These are phyloP conservation scores for Chrysopilus asiliformis DNA, from an alignment of 2,888 invertebrate species.

Conservation along the genomic window DNA sequence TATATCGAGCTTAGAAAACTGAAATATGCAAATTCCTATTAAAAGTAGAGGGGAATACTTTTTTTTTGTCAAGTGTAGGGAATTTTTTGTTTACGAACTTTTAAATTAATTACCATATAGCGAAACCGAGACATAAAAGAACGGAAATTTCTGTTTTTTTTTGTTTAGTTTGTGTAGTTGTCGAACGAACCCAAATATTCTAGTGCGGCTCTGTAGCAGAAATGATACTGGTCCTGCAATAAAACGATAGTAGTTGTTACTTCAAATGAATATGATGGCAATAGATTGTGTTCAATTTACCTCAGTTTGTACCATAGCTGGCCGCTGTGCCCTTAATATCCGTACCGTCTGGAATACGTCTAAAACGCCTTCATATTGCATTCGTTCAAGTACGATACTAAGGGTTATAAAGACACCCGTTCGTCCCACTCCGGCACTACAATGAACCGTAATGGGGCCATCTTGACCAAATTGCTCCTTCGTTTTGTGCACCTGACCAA, in stretches of 20 bases:
- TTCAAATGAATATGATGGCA: not conserved
- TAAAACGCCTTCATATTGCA: constrained; percentile 97
- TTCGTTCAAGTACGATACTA: constrained; percentile 93
- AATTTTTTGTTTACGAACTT: too few relatives aligned
- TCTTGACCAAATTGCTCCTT: constrained; percentile 99
- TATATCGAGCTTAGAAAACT: too few relatives aligned
- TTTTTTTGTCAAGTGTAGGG: too few relatives aligned
- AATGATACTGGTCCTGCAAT: constrained; percentile 94
- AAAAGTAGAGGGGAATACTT: too few relatives aligned
- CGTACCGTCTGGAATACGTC: constrained; percentile 99
- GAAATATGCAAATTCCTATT: too few relatives aligned
- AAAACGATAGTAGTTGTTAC: constrained; percentile 13
- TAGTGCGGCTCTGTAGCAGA: constrained; percentile 96
- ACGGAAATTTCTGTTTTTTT: constrained; percentile 41
- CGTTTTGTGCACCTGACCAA: constrained; percentile 98
- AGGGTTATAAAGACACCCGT: constrained; percentile 98
- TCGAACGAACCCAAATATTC: constrained; percentile 98
- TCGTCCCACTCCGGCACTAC: constrained; percentile 96
- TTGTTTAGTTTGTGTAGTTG: constrained; percentile 76
- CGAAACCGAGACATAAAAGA: too few relatives aligned
- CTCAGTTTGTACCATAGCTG: constrained; percentile 99
- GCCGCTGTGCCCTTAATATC: constrained; percentile 93
- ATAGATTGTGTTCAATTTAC: constrained; percentile 39
- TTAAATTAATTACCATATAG: too few relatives aligned
- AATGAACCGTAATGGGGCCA: constrained; percentile 97